Base-by-base conservation (phyloP, 2,797 vertebrate genomes). In the Leptodactylus fallax region DNA sequence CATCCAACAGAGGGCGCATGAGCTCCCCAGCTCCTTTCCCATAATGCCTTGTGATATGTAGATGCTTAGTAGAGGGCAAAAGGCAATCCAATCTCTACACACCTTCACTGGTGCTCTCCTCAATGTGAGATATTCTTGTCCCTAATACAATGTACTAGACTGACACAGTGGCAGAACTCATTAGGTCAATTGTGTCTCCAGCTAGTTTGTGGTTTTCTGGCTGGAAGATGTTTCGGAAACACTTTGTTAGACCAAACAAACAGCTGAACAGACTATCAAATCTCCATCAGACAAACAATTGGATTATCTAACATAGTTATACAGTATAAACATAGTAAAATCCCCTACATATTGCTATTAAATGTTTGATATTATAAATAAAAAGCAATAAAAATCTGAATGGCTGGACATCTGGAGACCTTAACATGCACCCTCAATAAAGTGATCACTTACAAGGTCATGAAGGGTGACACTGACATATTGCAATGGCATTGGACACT, bases 361-460 rank as follows among this genome's bases (percentile, higher is more conserved):
- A 36, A 36, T 47, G 23, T 19, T 7, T 11, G 8, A 16, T 11
- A 47, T 19, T 21, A 12, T 25, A 56, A 13, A 55, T 25, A 69
- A 81, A 53, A 71, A 83, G 19, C 19, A 19, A 1, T 71, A 7
- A 21, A 58, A 72, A 19, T 13, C 7, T 55, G 27, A 72, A 25
- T 45, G 27, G 36, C 49, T 76, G 72, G 83, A 85, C 83, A 85
- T 85, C 69, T 77, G 71, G 83, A 61, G 56, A 61, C 12, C 27
- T 23, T 61, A 83, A 72, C 61, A 76, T 74, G 82, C 27, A 49
- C 45, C 17, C 27, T 79, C 56, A 21, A 61, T 60, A 16, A 49
- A 80, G 58, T 19, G 36, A 80, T 19, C 36, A 63, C 56, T 85
- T 85, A 61, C 56, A 77, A 77, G 83, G 83, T 85, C 83, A 85